Conservation (phyloP, 2,888 invertebrate species). For the Antitype chi region DNA sequence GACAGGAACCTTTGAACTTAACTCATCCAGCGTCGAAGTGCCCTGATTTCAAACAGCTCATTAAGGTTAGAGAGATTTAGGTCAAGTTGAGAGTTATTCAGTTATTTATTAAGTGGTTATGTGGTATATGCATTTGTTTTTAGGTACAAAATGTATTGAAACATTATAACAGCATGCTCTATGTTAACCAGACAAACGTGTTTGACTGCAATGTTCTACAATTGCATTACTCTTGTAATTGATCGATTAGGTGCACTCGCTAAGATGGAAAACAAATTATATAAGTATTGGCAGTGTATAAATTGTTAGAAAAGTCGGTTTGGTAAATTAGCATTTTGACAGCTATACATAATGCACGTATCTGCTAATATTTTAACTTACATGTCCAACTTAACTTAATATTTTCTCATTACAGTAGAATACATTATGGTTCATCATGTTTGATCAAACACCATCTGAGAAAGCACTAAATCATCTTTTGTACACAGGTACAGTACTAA, state of each 20-base stretch:
- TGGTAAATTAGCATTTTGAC: constrained; percentile 7
- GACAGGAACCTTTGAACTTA: not conserved
- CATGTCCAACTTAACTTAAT: constrained; percentile 7
- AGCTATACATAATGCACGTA: not conserved
- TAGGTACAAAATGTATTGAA: not conserved
- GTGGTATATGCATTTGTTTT: not conserved
- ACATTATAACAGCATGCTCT: not conserved
- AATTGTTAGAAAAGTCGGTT: constrained; percentile 4
- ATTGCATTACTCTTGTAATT: constrained; percentile 15
- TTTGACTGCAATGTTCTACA: not conserved
- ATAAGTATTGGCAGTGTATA: not conserved
- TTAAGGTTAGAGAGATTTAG: not conserved
- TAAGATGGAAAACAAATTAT: constrained; percentile 15
- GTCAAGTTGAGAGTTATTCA: not conserved
- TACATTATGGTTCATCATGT: constrained; percentile 13
- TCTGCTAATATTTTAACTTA: constrained; percentile 29
- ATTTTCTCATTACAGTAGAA: constrained; percentile 8
- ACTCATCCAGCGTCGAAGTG: not conserved
- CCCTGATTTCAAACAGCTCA: no score
- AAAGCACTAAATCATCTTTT: constrained; percentile 29
- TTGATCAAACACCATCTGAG: constrained; percentile 13
- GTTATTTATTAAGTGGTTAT: not conserved
- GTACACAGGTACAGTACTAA: constrained; percentile 6
- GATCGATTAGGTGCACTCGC: constrained; percentile 6
- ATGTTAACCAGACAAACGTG: not conserved